Evolutionary conservation across 2,888 invertebrate genomes (phyloP), one percentile per base, ranked within the genome.

Genomic region (Limulus polyphemus): DNA sequence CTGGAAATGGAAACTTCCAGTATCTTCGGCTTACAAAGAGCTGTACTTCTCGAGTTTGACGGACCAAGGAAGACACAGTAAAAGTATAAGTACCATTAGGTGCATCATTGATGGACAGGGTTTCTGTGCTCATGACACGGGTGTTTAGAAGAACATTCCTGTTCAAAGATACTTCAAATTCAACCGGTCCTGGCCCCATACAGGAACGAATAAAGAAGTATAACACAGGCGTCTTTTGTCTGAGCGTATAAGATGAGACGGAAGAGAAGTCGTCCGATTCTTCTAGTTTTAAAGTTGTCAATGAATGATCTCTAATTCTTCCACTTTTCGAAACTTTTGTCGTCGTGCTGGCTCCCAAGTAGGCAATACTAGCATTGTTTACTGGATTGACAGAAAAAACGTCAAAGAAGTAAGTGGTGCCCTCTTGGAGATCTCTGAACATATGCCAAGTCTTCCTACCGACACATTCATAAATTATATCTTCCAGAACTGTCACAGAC

Each of bases 351-450:
- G 74, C 73, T 10, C 78, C 77, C n/a, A 76, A 78, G 68, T 80
- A 81, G 0, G 78, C 77, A 64, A 79, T 79, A 13, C 79, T 80
- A 49, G 79, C 74, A 67, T 81, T 80, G 9, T 80, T 79, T 54
- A 75, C 73, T 55, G 72, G 75, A 69, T 82, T 79, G 32, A 79
- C 75, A 3, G 80, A 80, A 72, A 81, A 83, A 16, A 83, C 75
- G 71, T 81, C 79, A 60, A 82, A 77, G 71, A 77, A 80, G 71
- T 83, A 83, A 47, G 73, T 73, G 66, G 72, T 75, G 16, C 79
- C 79, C 47, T 77, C 76, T 61, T 75, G 74, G 32, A 81, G 73
- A 63, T 79, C 75, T 51, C 75, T 74, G 61, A 81, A 73, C 11
- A 79, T 79, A 71, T 79, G 79, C 68, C 78, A 78, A 1, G 79